A percentile compares a stretch with the other conserved stretches of the same genome.
These are phyloP conservation scores for Distichodus sexfasciatus DNA, from an alignment of 2,797 vertebrate genomes.

Conservation along the genomic window DNA sequence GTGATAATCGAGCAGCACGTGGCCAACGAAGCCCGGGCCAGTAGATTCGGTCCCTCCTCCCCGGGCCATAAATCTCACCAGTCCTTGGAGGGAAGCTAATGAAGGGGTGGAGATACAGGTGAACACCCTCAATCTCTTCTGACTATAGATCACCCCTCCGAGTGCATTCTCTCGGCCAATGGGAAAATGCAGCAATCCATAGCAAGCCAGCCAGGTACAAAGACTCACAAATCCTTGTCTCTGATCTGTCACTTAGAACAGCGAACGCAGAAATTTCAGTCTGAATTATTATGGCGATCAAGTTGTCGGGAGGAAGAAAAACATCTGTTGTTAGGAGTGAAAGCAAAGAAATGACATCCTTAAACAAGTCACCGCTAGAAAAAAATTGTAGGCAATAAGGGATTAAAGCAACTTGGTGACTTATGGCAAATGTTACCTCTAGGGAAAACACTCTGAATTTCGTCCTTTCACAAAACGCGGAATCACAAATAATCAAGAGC, in stretches of 20 bases:
- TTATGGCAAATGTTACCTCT: slow-evolving; percentile 1
- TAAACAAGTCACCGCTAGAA: background rate
- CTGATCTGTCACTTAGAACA: background rate
- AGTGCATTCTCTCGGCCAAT: background rate
- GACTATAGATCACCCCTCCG: slow-evolving; percentile 15
- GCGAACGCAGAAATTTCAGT: background rate
- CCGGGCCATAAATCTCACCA: slow-evolving; percentile 39
- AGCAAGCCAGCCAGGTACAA: background rate
- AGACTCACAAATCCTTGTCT: background rate
- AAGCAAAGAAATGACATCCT: slow-evolving; percentile 18
- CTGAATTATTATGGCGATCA: background rate
- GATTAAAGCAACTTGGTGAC: slow-evolving; percentile 20
- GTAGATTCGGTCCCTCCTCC: slow-evolving; percentile 47
- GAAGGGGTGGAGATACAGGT: slow-evolving; percentile 43
- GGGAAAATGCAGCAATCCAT: background rate
- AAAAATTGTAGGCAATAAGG: slow-evolving; percentile 27
- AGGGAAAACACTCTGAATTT: background rate
- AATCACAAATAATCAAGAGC: too few relatives aligned
- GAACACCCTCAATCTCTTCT: slow-evolving; percentile 11
- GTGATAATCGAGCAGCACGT: slow-evolving; percentile 48
- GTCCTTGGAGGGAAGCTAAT: slow-evolving; percentile 42
- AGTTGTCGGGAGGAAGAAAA: background rate
- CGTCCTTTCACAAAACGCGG: too few relatives aligned
- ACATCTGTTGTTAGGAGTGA: background rate
- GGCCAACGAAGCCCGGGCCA: slow-evolving; percentile 34